Conservation (phyloP, 2,888 invertebrate genomes). For the Drosophila paracracens region DNA sequence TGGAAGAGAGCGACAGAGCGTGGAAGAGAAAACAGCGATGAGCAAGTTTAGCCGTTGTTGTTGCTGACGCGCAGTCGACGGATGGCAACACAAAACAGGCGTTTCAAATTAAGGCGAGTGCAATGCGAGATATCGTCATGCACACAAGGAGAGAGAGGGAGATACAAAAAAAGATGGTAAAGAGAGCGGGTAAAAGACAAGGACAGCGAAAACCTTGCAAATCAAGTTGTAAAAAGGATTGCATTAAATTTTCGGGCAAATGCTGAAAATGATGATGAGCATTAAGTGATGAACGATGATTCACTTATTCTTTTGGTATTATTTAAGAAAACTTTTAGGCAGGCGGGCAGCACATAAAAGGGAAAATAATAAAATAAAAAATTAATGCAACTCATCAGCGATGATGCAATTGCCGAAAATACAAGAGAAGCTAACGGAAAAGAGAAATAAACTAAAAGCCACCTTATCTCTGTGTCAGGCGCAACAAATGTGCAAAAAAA, state of each 20-base stretch:
- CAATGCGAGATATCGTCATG: constrained; percentile 50
- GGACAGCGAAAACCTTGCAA: neutral
- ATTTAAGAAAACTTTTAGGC: constrained; percentile 4
- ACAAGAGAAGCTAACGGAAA: constrained; percentile 21
- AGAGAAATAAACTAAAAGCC: constrained; percentile 23
- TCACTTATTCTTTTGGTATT: constrained; percentile 23
- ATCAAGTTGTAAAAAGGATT: constrained; percentile 14
- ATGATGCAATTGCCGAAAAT: constrained; percentile 60
- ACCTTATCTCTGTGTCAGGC: constrained; percentile 50
- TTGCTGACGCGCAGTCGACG: constrained; percentile 23
- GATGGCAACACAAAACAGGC: constrained; percentile 40
- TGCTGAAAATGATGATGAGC: constrained; percentile 17
- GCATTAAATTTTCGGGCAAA: constrained; percentile 32
- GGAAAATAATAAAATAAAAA: neutral
- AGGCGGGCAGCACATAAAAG: constrained; percentile 3
- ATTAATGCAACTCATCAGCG: neutral
- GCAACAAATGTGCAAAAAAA: constrained; percentile 25
- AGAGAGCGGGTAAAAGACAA: neutral
- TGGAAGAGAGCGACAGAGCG: constrained; percentile 2
- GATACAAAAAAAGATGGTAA: neutral
- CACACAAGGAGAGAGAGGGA: constrained; percentile 4
- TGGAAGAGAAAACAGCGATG: constrained; percentile 6
- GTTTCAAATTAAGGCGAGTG: constrained; percentile 63
- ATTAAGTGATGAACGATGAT: constrained; percentile 31
- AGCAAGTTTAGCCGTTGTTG: constrained; percentile 34